Base-by-base conservation (phyloP, 2,888 invertebrate species). In the Synergus japonicus region DNA sequence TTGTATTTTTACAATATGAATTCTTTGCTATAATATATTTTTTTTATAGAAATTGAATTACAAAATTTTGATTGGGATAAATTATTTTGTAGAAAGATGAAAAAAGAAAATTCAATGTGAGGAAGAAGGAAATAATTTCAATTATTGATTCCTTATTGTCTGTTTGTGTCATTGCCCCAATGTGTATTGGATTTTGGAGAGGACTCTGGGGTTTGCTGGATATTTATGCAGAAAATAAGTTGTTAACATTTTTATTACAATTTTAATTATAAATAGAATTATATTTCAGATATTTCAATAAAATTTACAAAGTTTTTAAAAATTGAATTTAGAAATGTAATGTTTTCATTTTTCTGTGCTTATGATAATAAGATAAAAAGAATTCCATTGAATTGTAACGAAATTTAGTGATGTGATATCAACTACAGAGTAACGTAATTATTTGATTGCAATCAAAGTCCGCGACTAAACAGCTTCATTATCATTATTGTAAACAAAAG, bases 171-270 rank as follows among this genome's bases (percentile, higher is more conserved):
- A 89, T 94, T 12, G 91, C 92, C 4, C 94, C 94, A 0, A 88
- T 93, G 76, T 93, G 93, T 0, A 92, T 95, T 2, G 91, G 92
- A 2, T 93, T 93, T 83, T 95, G 95, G 95, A 89, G 93, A 77
- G 94, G 94, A 1, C 92, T 93, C 18, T 95, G 94, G 94, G 89
- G 88, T 46, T 87, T 93, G 76, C 92, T 94, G 92, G 93, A 94
- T 79, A 81, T 91, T 58, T 90, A 93, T 85, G 81, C 78, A 43
- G 58, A 79, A 12, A 81, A 81, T 64, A 65, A 63, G 60, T 46
- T 44, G 29, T 8, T 2, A 10, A 29, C 0, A 29, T 63, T 29
- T 63, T 22, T 63, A 29, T 29, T 63, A 63, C 12, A 13, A 63
- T 29, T 12, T 10, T 60, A 18, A 60, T 60, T 22, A 0, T 46